These are phyloP conservation scores for Aspidiotus rigidus DNA, from an alignment of 2,888 invertebrate species.

Conservation along the genomic window DNA sequence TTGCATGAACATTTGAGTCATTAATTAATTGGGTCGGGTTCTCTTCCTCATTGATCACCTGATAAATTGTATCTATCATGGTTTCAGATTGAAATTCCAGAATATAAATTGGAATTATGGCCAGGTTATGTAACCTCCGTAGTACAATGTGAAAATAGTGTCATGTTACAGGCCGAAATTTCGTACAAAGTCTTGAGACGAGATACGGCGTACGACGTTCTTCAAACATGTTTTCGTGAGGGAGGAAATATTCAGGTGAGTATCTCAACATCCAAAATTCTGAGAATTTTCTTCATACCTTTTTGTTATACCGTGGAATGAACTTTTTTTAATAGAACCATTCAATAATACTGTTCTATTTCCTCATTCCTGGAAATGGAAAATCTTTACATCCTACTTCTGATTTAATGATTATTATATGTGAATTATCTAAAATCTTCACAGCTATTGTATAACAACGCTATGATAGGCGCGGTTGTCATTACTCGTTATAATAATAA, in stretches of 20 bases:
- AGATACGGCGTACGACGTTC: slow-evolving; percentile 61
- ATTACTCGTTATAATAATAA: slow-evolving; percentile 69
- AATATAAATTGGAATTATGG: slow-evolving; percentile 63
- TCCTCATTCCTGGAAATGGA: no score
- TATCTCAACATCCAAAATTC: no score
- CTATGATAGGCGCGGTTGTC: slow-evolving; percentile 51
- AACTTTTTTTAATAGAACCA: no score
- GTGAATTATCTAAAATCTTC: no score
- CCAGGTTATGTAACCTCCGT: slow-evolving; percentile 79
- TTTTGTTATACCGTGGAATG: no score
- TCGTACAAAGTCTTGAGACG: slow-evolving; percentile 73
- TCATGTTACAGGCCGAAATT: slow-evolving; percentile 71
- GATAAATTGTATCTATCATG: background rate
- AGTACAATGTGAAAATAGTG: slow-evolving; percentile 64
- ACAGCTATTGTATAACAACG: slow-evolving; percentile 36
- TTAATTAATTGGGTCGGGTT: no score
- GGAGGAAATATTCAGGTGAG: background rate
- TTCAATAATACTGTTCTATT: no score
- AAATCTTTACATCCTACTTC: no score
- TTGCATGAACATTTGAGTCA: no score
- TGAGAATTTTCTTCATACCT: no score
- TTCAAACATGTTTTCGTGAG: slow-evolving; percentile 37
- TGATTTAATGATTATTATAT: no score
- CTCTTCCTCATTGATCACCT: no score
- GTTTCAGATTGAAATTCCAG: slow-evolving; percentile 52